Percentiles rank a stretch among this genome's conserved stretches.
Evolutionary conservation across 2,888 invertebrate species (phyloP).

Genomic region (Anoplius nigerrimus): DNA sequence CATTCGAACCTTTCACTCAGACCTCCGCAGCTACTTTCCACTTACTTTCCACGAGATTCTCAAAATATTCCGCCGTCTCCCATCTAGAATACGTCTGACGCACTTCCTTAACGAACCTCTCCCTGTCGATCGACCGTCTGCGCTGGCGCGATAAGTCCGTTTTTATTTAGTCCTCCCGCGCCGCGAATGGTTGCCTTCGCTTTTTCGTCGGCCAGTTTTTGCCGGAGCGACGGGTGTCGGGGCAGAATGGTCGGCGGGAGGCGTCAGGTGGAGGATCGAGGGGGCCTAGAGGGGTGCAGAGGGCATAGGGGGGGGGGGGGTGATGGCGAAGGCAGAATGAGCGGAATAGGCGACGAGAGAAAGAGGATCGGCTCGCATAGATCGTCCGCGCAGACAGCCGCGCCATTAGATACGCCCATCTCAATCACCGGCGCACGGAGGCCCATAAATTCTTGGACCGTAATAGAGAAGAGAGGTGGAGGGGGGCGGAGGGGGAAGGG

Average conservation of each 20-base stretch:
- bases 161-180: constrained; percentile 10
- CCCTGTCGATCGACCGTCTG: background rate
- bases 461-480: constrained; percentile 58
- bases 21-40: too few species aligned
- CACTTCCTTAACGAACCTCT: too few species aligned
- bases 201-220: too few species aligned
- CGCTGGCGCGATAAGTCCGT: background rate
- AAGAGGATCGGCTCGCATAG: constrained; percentile 49
- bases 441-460: constrained; percentile 64
- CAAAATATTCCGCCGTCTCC: too few species aligned
- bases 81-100: too few species aligned
- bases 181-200: too few species aligned
- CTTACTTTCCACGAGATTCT: too few species aligned
- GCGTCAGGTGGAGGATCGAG: background rate
- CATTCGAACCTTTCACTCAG: too few species aligned
- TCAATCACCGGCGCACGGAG: constrained; percentile 64
- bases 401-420: constrained; percentile 67
- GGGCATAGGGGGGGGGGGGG: background rate
- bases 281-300: background rate
- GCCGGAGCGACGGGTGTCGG: too few species aligned
- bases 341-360: constrained; percentile 21
- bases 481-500: constrained; percentile 21
- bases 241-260: background rate
- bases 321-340: constrained; percentile 8
- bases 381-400: constrained; percentile 60